A percentile compares a stretch with the other conserved stretches of the same genome.
phyloP scores from a whole-genome alignment of 2,797 vertebrate species.

The Hephaestus fuliginosus region DNA sequence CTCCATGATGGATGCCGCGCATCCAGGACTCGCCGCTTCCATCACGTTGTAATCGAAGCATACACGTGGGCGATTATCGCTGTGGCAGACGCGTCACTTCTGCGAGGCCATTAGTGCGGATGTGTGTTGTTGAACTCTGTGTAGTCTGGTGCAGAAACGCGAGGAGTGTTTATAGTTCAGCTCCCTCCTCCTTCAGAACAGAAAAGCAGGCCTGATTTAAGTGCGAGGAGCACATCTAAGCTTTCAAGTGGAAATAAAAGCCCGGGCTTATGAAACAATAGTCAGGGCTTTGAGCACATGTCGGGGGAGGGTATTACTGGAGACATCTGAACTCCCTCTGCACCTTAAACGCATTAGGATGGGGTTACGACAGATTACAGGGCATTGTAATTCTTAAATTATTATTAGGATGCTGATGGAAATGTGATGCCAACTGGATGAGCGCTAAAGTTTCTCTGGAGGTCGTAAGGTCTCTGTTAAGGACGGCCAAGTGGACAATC shows the following conservation, averaged over 20 bases:
- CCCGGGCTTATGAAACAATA: constrained; percentile 64
- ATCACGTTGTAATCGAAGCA: constrained; percentile 38
- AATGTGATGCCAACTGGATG: constrained; percentile 32
- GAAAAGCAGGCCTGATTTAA: constrained; percentile 44
- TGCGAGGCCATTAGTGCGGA: constrained; percentile 59
- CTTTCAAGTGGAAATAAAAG: constrained; percentile 66
- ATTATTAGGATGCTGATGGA: constrained; percentile 27
- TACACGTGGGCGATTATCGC: constrained; percentile 67
- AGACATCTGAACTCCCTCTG: constrained; percentile 65
- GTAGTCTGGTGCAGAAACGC: constrained; percentile 52
- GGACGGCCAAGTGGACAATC: neutral
- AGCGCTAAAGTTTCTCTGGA: neutral
- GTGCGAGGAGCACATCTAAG: constrained; percentile 56
- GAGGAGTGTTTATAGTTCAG: constrained; percentile 40
- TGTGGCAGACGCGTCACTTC: constrained; percentile 50
- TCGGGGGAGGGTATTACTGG: constrained; percentile 40
- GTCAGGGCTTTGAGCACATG: constrained; percentile 60
- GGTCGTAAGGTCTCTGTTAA: neutral
- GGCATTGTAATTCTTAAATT: constrained; percentile 30
- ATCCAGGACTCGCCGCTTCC: neutral
- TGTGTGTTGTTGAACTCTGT: constrained; percentile 26
- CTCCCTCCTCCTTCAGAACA: constrained; percentile 26
- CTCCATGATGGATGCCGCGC: constrained; percentile 17
- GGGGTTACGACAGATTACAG: constrained; percentile 50
- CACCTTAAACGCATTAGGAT: constrained; percentile 60